phyloP scores from a whole-genome alignment of 1,140 invertebrate genomes.

The Drosophila punjabiensis region DNA sequence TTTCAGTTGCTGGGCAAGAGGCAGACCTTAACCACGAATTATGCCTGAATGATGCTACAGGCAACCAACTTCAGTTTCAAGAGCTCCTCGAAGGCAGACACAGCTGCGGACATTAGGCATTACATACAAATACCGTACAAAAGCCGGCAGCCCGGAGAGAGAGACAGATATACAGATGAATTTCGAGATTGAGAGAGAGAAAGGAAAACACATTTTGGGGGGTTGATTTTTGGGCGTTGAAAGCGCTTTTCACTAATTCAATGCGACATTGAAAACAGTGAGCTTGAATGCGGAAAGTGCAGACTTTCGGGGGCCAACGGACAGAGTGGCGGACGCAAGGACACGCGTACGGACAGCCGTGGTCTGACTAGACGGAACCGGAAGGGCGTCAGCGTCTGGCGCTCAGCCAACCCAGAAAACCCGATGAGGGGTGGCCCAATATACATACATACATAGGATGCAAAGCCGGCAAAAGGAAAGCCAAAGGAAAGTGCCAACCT shows the following conservation, averaged over 20 bases:
- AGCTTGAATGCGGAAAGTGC: slow-evolving; percentile 55
- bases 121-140: slow-evolving; percentile 35
- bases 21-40: slow-evolving; percentile 56
- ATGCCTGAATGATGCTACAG: slow-evolving; percentile 70
- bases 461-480: slow-evolving; percentile 30
- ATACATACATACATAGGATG: slow-evolving; percentile 3
- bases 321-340: slow-evolving; percentile 15
- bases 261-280: slow-evolving; percentile 83
- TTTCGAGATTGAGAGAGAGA: slow-evolving; percentile 17
- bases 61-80: slow-evolving; percentile 64
- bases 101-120: slow-evolving; percentile 34
- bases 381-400: slow-evolving; percentile 75
- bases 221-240: slow-evolving; percentile 80
- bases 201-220: slow-evolving; percentile 59
- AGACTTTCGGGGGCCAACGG: slow-evolving; percentile 36
- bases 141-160: slow-evolving; percentile 45
- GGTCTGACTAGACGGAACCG: slow-evolving; percentile 73
- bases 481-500: slow-evolving; percentile 25
- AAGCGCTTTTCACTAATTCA: slow-evolving; percentile 84
- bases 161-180: background rate
- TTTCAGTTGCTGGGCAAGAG: slow-evolving; percentile 3
- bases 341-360: slow-evolving; percentile 1
- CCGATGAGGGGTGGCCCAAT: slow-evolving; percentile 11
- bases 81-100: slow-evolving; percentile 72
- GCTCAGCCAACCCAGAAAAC: slow-evolving; percentile 22